Base-by-base conservation (phyloP, 2,888 invertebrate genomes). In the Portevinia maculata region DNA sequence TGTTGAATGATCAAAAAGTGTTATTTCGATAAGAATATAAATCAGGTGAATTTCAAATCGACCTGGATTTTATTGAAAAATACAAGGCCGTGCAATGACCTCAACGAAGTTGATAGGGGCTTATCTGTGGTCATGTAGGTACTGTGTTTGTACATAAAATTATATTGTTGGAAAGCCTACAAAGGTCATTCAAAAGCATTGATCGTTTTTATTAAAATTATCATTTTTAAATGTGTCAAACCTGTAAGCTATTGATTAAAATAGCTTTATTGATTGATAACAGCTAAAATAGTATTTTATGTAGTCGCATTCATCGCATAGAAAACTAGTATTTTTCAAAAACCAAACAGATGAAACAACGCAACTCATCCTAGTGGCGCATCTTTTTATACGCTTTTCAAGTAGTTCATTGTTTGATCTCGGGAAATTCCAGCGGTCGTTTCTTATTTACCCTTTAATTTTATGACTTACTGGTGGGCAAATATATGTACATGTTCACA, bases 11-110 rank as follows among this genome's bases (percentile, higher is more conserved):
- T 21, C 17, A 57, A 44, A 37, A 21, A 59, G 39, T 57, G 55
- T 59, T 69, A 67, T 55, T 39, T 44, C 57, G 13, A 53, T 55
- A 60, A 53, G 65, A 48, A 50, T 57, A 64, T 15, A 34, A 71
- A 57, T 64, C 8, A 15, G 44, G 9, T 17, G 15, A 28, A 28
- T 52, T 37, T 65, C 48, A 11, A 37, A 59, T 13, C 32, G 46
- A 53, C 65, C 53, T 53, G 44, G n/a, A 41, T 73, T 57, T 53
- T 53, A 9, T 37, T 55, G 8, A 3, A 48, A 30, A 50, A 52
- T 32, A 53, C 48, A 79, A 79, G 79, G 79, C 67, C 79, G 73
- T 53, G 24, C 64, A 67, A 55, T 73, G 60, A 67, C 60, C 73
- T 41, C 32, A 24, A 34, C 9, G 15, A 24, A 6, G 32, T 50